Evolutionary conservation across 2,888 invertebrate species (phyloP).

Genomic region (Synergus gifuensis): DNA sequence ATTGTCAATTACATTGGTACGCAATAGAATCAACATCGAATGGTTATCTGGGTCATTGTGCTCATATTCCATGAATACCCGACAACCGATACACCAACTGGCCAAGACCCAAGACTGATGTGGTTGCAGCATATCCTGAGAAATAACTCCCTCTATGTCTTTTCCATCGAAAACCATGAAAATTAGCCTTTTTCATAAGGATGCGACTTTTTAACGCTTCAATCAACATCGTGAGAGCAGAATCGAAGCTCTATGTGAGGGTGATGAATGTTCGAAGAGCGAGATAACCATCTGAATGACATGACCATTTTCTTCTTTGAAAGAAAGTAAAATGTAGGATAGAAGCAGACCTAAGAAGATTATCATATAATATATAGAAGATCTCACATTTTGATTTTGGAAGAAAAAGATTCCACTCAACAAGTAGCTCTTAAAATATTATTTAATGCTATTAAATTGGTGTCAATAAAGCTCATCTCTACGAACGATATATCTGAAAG

Average conservation of each 20-base stretch:
- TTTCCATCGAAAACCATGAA: background rate
- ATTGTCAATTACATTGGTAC: background rate
- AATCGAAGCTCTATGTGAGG: background rate
- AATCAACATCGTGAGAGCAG: background rate
- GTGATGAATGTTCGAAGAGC: background rate
- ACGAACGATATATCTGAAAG: background rate
- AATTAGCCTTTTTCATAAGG: background rate
- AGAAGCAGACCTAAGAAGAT: background rate
- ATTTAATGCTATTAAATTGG: background rate
- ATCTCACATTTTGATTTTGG: background rate
- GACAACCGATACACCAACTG: background rate
- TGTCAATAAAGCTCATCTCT: background rate
- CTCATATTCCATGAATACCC: background rate
- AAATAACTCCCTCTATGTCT: background rate
- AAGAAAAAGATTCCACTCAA: background rate
- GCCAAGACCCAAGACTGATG: background rate
- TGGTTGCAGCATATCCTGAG: background rate
- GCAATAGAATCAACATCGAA: background rate
- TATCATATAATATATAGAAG: background rate
- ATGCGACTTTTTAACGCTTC: background rate
- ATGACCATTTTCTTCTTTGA: background rate
- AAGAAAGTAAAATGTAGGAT: background rate
- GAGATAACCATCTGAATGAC: background rate
- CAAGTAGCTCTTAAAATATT: background rate
- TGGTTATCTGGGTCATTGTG: slow-evolving; percentile 9